A percentile compares a stretch with the other conserved stretches of the same genome.
Conservation (phyloP, 2,113 vertebrate genomes). For the Nycticebus coucang region DNA sequence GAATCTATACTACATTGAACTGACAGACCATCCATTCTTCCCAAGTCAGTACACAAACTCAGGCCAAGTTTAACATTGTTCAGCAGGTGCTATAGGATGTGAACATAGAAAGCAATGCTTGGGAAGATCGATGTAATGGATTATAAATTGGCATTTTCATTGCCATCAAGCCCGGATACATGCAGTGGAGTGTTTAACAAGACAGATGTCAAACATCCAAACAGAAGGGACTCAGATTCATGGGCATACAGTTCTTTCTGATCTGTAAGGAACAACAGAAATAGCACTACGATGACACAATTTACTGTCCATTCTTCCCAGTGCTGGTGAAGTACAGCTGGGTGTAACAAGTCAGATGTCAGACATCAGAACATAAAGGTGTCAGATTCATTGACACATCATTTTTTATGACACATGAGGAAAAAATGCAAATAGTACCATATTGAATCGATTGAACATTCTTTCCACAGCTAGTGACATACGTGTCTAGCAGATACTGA, state of each 20-base stretch:
- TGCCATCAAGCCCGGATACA: neutral
- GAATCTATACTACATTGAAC: neutral
- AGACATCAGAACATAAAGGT: neutral
- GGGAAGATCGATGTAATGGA: neutral
- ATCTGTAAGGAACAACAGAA: neutral
- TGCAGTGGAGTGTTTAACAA: neutral
- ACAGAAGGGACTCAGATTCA: neutral
- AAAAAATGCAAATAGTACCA: neutral
- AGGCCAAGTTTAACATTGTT: neutral
- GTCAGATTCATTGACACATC: neutral
- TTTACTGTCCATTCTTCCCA: neutral
- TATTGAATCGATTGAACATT: neutral
- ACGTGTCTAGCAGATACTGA: neutral
- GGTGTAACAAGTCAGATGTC: neutral
- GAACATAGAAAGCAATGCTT: neutral
- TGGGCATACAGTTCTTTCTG: neutral
- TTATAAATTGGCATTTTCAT: neutral
- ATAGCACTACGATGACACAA: neutral
- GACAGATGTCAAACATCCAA: neutral
- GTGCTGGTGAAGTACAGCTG: neutral
- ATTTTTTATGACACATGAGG: neutral
- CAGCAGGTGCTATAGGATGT: neutral
- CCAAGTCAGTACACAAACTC: neutral
- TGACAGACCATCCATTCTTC: neutral
- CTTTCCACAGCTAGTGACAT: neutral